Conservation (phyloP, 2,888 invertebrate species). For the Tenthredo distinguenda region DNA sequence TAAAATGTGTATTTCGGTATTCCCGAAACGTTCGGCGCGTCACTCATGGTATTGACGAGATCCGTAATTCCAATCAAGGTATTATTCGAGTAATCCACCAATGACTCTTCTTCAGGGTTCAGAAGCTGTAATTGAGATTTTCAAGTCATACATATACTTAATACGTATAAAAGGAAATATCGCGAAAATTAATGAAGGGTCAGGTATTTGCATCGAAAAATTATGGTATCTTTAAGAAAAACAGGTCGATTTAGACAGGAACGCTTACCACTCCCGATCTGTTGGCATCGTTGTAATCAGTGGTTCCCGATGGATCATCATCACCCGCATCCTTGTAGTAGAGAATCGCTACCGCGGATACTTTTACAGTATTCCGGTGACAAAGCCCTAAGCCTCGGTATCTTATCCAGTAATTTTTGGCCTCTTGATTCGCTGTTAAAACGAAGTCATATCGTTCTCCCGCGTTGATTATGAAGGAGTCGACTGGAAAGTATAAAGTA, state of each 20-base stretch:
- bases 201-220: neutral
- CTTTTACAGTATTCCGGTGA: neutral
- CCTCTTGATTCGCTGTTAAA: constrained; percentile 71
- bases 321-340: constrained; percentile 58
- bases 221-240: neutral
- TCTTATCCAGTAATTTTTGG: constrained; percentile 78
- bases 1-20: constrained; percentile 65
- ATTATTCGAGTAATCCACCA: constrained; percentile 61
- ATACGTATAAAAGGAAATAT: neutral
- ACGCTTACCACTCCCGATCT: constrained; percentile 68
- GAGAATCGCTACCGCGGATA: constrained; percentile 61
- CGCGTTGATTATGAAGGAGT: constrained; percentile 75
- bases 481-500: constrained; percentile 61
- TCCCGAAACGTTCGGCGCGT: constrained; percentile 56
- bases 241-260: neutral
- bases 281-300: constrained; percentile 62
- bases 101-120: constrained; percentile 64
- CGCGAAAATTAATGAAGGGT: neutral
- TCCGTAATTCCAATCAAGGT: constrained; percentile 62
- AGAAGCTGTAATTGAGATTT: constrained; percentile 59
- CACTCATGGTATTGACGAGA: constrained; percentile 58
- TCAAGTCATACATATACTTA: neutral
- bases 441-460: constrained; percentile 80
- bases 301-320: constrained; percentile 55
- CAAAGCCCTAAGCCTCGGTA: constrained; percentile 74